phyloP scores from a whole-genome alignment of 2,113 vertebrate genomes.

The Choloepus hoffmanni region DNA sequence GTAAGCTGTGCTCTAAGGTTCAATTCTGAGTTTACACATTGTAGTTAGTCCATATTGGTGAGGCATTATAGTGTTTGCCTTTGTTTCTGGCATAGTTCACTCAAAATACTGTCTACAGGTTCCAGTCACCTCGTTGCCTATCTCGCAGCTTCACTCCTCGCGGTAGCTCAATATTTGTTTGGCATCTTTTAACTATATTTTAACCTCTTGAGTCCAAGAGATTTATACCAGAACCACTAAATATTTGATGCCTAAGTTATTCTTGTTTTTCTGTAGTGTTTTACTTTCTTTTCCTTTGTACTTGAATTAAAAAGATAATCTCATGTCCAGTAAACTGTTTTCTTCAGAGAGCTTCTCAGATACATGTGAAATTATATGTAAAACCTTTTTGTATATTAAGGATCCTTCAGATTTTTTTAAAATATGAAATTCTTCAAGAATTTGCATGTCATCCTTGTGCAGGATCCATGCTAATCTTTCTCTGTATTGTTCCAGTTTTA shows the following conservation, averaged over 20 bases:
- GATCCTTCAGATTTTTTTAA: background rate
- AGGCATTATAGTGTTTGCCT: no score
- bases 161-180: background rate
- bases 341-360: conserved; percentile 23
- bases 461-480: background rate
- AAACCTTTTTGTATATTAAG: background rate
- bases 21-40: no score
- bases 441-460: background rate
- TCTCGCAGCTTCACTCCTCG: no score
- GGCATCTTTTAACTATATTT: conserved; percentile 53
- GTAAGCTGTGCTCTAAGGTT: no score
- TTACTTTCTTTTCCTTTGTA: conserved; percentile 14
- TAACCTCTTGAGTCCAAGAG: conserved; percentile 18
- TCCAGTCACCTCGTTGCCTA: no score
- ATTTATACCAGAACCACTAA: background rate
- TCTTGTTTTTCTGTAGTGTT: background rate
- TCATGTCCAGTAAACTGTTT: background rate
- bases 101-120: no score
- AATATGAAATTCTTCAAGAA: background rate
- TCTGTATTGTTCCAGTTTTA: background rate
- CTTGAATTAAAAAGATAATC: background rate
- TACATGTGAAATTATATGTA: background rate
- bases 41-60: no score
- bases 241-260: background rate
- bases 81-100: no score